phyloP scores from a whole-genome alignment of 2,797 vertebrate species.

The Aldrovandia affinis region DNA sequence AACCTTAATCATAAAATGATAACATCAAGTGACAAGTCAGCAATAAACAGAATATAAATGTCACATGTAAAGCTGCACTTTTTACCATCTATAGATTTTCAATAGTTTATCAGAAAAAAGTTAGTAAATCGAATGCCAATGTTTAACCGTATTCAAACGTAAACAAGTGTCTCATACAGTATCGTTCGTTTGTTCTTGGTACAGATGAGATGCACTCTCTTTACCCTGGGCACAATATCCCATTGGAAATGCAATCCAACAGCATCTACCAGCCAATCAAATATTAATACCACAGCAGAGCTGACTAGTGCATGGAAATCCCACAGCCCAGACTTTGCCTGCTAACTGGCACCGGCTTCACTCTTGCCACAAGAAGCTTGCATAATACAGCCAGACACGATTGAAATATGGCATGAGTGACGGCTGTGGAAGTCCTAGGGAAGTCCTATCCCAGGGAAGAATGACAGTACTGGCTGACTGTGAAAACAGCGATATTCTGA shows the following conservation, averaged over 20 bases:
- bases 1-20: not conserved
- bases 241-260: not conserved
- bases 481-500: not conserved
- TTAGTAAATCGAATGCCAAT: not conserved
- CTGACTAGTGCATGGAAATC: not conserved
- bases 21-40: not conserved
- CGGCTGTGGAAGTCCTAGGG: not conserved
- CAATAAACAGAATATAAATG: not conserved
- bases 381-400: not conserved
- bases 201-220: not conserved
- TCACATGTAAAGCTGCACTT: not conserved
- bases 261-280: constrained; percentile 16
- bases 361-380: not conserved
- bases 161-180: not conserved
- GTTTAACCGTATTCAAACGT: not conserved
- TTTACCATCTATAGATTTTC: not conserved
- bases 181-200: not conserved
- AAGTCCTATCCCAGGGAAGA: not conserved
- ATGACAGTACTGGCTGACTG: constrained; percentile 2
- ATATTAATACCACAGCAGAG: constrained; percentile 11
- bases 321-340: not conserved
- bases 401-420: not conserved
- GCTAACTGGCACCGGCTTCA: not conserved
- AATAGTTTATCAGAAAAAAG: not conserved
- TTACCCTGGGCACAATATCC: constrained; percentile 1